These are phyloP conservation scores for Brachirus orientalis DNA, from an alignment of 2,113 vertebrate species.

Conservation along the genomic window DNA sequence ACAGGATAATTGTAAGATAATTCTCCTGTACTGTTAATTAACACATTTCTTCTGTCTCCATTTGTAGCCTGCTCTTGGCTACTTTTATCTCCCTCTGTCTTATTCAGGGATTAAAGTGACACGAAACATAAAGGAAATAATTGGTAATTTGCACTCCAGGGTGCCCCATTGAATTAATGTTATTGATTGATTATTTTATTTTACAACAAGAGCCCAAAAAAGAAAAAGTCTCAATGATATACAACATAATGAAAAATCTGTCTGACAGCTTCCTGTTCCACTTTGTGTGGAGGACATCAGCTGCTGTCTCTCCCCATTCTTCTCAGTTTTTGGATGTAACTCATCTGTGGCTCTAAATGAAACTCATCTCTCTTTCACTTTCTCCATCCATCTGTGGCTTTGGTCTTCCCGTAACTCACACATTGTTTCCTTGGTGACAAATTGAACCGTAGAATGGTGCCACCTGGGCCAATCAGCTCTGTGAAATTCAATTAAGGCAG, in stretches of 20 bases:
- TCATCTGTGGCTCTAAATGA: constrained; percentile 43
- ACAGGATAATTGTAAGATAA: constrained; percentile 23
- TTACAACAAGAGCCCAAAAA: no score
- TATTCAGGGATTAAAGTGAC: no score
- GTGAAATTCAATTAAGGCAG: constrained; percentile 32
- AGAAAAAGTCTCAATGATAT: no score
- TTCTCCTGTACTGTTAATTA: constrained; percentile 11
- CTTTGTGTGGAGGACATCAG: constrained; percentile 5
- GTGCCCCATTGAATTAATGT: no score
- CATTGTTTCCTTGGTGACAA: constrained; percentile 37
- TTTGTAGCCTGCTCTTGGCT: neutral
- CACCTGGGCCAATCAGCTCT: constrained; percentile 33
- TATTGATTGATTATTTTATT: no score
- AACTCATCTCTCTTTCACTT: constrained; percentile 22
- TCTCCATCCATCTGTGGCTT: neutral
- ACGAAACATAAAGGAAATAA: no score
- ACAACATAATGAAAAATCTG: no score
- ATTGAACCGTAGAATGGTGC: constrained; percentile 26
- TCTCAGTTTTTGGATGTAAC: neutral
- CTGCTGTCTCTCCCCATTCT: constrained; percentile 1
- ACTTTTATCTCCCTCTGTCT: no score
- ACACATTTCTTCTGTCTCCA: neutral
- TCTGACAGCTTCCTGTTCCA: neutral
- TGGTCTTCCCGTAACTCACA: constrained; percentile 9
- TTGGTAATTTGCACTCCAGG: no score